Base-by-base conservation (phyloP, 2,888 invertebrate genomes). In the Poecilus cupreus region DNA sequence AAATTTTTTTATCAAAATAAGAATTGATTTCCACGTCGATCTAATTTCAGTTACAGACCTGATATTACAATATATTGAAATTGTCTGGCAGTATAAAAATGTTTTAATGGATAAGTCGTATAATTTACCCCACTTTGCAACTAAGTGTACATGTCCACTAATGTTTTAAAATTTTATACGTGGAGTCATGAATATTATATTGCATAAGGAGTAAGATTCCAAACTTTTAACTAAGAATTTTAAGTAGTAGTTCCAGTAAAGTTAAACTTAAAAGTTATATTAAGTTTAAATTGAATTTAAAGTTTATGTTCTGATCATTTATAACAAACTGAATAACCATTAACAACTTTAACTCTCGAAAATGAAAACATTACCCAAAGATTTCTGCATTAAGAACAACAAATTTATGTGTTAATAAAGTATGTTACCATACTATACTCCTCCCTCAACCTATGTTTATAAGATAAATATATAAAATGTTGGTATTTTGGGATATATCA, bases 261-360 rank as follows among this genome's bases (percentile, higher is more conserved):
- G 22, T 74, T 51, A 18, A 46, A 26, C 57, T 76, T 76, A 68
- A 32, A 76, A 76, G 54, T 76, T 76, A 49, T 74, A 74, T 74
- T 74, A 74, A 74, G 49, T 74, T 74, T 74, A 74, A 75, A 75
- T 54, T 75, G 32, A 54, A 75, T 75, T 54, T 75, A 75, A 75
- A 75, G 54, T 75, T 75, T 75, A 75, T 37, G 26, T 75, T 16
- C 32, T 51, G 37, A 75, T 75, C 32, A 54, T 75, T n/a, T 20
- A 54, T 57, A 37, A 68, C 20, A 68, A 68, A 13, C 39, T 68
- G 32, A 64, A 68, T 68, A 68, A 24, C 37, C 20, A 54, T 37
- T 76, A 32, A 75, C 54, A 54, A 54, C 57, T 51, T 22, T 24
- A 60, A 60, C 24, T 60, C 13, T 13, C 26, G 5, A 68, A 68